Evolutionary conservation across 2,797 vertebrate species (phyloP).

Genomic region (Numenius phaeopus): DNA sequence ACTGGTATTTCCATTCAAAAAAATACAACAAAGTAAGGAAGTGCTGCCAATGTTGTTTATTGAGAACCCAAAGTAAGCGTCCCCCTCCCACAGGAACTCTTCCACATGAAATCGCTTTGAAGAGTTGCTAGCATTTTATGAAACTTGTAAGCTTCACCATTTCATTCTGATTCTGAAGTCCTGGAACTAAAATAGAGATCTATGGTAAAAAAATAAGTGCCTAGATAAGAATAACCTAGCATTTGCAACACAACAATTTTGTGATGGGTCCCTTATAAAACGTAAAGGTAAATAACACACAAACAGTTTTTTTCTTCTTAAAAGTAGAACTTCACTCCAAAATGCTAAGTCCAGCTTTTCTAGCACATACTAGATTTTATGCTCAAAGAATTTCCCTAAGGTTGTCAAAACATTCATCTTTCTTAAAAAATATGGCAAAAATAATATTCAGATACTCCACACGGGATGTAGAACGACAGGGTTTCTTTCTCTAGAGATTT

Average conservation of each 20-base stretch:
- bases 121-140: not conserved
- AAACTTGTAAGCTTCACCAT: not conserved
- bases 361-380: not conserved
- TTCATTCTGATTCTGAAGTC: not conserved
- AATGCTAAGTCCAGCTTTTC: not conserved
- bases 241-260: not conserved
- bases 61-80: not conserved
- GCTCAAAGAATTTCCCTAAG: not conserved
- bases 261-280: not conserved
- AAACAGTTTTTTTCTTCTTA: not conserved
- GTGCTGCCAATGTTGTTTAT: not conserved
- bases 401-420: not conserved
- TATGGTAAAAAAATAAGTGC: not conserved
- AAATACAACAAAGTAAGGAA: not conserved
- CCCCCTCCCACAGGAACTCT: not conserved
- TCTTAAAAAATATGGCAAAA: not conserved
- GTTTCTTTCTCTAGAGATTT: not conserved
- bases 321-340: not conserved
- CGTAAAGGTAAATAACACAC: not conserved
- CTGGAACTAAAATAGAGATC: not conserved
- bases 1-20: not conserved
- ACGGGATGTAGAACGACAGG: accelerated
- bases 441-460: not conserved
- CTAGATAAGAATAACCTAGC: not conserved
- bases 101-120: not conserved